Evolutionary conservation across 2,888 invertebrate species (phyloP).

Genomic region (Agrochola macilenta): DNA sequence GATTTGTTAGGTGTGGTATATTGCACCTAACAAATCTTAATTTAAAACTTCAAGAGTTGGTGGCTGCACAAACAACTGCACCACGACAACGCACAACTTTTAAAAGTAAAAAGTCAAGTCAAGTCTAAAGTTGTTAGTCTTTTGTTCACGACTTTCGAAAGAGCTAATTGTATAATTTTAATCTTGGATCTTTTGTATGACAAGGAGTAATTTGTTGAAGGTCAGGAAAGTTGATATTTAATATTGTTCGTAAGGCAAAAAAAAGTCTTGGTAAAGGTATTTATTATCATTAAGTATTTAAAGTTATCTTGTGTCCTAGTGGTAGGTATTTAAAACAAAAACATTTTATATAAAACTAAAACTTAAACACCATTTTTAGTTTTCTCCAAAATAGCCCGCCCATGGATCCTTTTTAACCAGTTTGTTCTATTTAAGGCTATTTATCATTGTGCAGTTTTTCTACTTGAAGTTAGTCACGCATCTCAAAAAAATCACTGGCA

Average conservation of each 20-base stretch:
- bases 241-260: background rate
- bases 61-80: conserved; percentile 26
- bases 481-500: background rate
- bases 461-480: background rate
- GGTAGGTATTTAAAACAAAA: no score
- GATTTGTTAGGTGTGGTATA: no score
- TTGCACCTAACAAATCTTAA: conserved; percentile 18
- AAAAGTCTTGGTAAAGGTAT: background rate
- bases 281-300: background rate
- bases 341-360: background rate
- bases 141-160: conserved; percentile 34
- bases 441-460: background rate
- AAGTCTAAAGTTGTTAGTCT: conserved; percentile 14
- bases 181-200: conserved; percentile 29
- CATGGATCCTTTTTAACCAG: background rate
- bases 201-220: conserved; percentile 22
- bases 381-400: background rate
- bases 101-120: conserved; percentile 27
- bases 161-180: conserved; percentile 24
- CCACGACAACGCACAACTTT: conserved; percentile 26
- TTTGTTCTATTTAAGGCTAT: background rate
- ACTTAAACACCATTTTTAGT: background rate
- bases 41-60: conserved; percentile 24
- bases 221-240: conserved; percentile 30
- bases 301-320: background rate